These are phyloP conservation scores for Holothuria glaberrima DNA, from an alignment of 35 echinoderm and acorn worm species.

Conservation along the genomic window DNA sequence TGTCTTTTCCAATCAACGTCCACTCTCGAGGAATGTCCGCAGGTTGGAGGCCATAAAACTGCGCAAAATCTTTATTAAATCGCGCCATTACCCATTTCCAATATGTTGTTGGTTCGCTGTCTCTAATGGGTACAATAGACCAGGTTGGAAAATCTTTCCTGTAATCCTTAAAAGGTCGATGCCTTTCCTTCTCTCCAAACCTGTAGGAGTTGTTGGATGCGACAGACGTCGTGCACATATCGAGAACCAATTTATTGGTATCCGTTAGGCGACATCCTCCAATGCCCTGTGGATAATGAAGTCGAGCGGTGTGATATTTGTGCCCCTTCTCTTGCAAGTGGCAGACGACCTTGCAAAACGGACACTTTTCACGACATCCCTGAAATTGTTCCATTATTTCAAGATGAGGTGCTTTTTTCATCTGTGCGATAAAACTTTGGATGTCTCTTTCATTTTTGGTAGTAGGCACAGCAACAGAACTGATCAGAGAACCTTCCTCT, in stretches of 20 bases:
- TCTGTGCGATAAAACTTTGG: not conserved
- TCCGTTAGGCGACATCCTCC: conserved; percentile 9
- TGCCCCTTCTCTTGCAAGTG: conserved; percentile 35
- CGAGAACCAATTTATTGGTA: not conserved
- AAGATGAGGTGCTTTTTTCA: conserved; percentile 28
- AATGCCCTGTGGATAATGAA: conserved; percentile 45
- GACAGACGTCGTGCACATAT: conserved; percentile 34
- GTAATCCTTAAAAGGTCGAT: conserved; percentile 36
- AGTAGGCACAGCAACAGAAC: not conserved
- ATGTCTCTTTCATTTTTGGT: not conserved
- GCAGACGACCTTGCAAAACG: conserved; percentile 21
- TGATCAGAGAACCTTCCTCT: not conserved
- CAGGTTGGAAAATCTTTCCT: conserved; percentile 30
- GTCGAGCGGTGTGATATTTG: conserved; percentile 12
- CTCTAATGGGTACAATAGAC: conserved; percentile 27
- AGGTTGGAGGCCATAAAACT: not conserved
- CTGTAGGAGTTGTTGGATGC: conserved; percentile 12
- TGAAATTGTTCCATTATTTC: conserved; percentile 34
- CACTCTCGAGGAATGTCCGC: conserved; percentile 49
- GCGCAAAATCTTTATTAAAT: conserved; percentile 43
- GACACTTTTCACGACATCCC: not conserved
- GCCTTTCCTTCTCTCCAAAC: conserved; percentile 11
- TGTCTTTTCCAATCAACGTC: conserved; percentile 25
- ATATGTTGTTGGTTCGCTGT: conserved; percentile 29
- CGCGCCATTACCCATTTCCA: conserved; percentile 58